Percentiles rank a stretch among this genome's conserved stretches.
phyloP scores from a whole-genome alignment of 2,113 vertebrate species.

The Megalops atlanticus region DNA sequence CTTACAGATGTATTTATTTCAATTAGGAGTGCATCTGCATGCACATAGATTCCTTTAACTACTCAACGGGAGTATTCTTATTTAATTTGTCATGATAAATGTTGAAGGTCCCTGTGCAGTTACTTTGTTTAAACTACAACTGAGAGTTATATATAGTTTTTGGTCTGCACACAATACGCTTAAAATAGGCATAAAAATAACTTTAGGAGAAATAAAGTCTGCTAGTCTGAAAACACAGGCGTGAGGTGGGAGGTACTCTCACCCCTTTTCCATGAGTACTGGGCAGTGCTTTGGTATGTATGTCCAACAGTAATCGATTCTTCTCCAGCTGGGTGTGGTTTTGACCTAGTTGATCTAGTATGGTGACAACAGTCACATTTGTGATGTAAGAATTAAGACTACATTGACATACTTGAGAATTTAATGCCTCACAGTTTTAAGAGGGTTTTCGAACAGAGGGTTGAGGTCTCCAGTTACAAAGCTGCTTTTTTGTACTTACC shows the following conservation, averaged over 20 bases:
- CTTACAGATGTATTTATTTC: background rate
- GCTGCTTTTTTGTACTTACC: too few relatives aligned
- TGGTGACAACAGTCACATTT: background rate
- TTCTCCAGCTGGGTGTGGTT: background rate
- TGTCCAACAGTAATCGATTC: background rate
- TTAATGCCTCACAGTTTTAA: too few relatives aligned
- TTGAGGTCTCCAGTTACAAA: too few relatives aligned
- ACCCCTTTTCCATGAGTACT: background rate
- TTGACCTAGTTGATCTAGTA: background rate
- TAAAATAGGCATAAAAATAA: background rate
- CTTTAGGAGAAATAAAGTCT: background rate
- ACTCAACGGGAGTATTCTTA: background rate
- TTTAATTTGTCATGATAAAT: conserved; percentile 7
- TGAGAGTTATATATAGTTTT: background rate
- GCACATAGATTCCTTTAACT: background rate
- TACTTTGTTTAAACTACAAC: background rate
- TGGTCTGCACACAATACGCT: background rate
- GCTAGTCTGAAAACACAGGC: background rate
- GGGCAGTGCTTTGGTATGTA: background rate
- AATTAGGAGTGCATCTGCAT: background rate
- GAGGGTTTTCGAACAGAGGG: too few relatives aligned
- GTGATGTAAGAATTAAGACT: too few relatives aligned
- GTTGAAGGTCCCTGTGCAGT: background rate
- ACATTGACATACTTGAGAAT: too few relatives aligned
- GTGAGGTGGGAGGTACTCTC: background rate